Evolutionary conservation across 2,797 vertebrate genomes (phyloP).

Genomic region (Arnoldichthys spilopterus): DNA sequence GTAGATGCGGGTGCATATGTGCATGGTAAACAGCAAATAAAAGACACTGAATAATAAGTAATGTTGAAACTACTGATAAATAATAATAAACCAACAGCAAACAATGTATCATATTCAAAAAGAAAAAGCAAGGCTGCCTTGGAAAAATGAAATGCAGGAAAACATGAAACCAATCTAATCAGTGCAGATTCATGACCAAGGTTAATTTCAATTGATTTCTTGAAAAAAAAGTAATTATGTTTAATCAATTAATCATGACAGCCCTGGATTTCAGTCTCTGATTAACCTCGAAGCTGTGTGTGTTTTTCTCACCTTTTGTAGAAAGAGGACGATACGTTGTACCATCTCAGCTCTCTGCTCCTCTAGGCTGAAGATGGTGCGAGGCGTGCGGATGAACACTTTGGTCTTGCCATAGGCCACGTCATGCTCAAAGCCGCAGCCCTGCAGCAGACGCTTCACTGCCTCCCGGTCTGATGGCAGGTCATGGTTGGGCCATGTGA

Average conservation of each 20-base stretch:
- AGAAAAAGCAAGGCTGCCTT: no score
- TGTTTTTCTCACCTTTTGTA: conserved; percentile 89
- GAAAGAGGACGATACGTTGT: conserved; percentile 92
- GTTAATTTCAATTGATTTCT: background rate
- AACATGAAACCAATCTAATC: background rate
- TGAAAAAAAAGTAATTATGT: background rate
- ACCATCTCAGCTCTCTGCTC: conserved; percentile 93
- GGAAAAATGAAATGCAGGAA: no score
- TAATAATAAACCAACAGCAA: no score
- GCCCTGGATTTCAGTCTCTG: background rate
- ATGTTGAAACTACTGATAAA: no score
- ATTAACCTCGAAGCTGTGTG: no score
- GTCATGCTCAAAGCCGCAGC: conserved; percentile 90
- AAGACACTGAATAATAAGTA: background rate
- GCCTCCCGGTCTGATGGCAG: conserved; percentile 90
- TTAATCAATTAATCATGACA: background rate
- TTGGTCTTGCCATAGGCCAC: conserved; percentile 96
- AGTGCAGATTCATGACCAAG: background rate
- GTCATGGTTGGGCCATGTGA: conserved; percentile 97
- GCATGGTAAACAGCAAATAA: conserved; percentile 8
- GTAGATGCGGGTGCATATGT: background rate
- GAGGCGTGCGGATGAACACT: conserved; percentile 94
- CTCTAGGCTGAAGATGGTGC: conserved; percentile 94
- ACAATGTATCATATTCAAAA: no score
- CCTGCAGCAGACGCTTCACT: conserved; percentile 87